Percentiles rank a stretch among this genome's conserved stretches.
phyloP scores from a whole-genome alignment of 2,113 vertebrate species.

The Misgurnus mizolepis region DNA sequence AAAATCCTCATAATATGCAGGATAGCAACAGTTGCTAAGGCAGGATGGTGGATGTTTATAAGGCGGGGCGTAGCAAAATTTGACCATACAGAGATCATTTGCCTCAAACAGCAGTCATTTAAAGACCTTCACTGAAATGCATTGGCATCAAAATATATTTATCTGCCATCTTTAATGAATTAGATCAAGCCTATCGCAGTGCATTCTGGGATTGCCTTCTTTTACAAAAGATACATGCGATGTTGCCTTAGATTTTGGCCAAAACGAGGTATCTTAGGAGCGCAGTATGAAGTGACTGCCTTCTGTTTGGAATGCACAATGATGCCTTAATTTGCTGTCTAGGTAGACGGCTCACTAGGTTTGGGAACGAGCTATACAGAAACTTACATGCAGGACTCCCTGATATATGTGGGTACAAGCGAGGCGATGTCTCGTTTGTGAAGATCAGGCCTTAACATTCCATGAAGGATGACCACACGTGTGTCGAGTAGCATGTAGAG shows the following conservation, averaged over 20 bases:
- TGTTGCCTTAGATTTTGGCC: conserved; percentile 10
- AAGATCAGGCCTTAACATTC: conserved; percentile 55
- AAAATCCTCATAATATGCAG: no score
- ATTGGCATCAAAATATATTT: not conserved
- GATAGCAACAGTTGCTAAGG: no score
- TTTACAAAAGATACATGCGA: not conserved
- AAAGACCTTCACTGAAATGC: no score
- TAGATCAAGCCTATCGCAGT: not conserved
- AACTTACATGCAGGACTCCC: conserved; percentile 1
- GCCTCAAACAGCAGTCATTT: no score
- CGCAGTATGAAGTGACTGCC: not conserved
- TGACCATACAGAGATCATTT: no score
- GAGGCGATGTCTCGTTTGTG: conserved; percentile 35
- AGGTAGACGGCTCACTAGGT: conserved; percentile 10
- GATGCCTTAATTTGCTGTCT: conserved; percentile 6
- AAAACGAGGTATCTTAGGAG: not conserved
- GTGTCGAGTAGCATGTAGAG: conserved; percentile 39
- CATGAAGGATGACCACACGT: conserved; percentile 25
- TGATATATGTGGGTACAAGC: not conserved
- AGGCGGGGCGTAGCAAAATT: no score
- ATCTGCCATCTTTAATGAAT: not conserved
- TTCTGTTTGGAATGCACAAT: not conserved
- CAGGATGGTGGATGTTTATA: no score
- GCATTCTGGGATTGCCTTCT: not conserved
- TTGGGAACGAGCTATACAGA: conserved; percentile 4